Evolutionary conservation across 2,888 invertebrate species (phyloP).

Genomic region (Carcina quercana): DNA sequence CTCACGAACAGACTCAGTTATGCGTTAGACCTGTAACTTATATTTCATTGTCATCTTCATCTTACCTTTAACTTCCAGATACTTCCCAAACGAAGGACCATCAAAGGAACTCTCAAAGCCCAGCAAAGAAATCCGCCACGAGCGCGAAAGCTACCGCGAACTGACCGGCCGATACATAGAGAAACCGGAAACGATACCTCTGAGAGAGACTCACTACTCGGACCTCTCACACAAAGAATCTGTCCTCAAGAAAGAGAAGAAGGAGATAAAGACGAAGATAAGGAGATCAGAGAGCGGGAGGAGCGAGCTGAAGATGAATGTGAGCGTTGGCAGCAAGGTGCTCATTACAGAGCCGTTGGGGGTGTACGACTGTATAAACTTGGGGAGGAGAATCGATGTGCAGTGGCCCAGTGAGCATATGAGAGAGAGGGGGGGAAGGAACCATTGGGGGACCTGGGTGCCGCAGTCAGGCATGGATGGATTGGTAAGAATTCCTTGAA

Average conservation of each 20-base stretch:
- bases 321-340: constrained; percentile 62
- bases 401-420: constrained; percentile 95
- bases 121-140: constrained; percentile 64
- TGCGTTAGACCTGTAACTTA: no score
- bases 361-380: constrained; percentile 93
- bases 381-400: constrained; percentile 93
- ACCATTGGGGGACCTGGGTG: constrained; percentile 91
- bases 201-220: constrained; percentile 52
- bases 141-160: constrained; percentile 63
- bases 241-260: constrained; percentile 40
- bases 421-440: constrained; percentile 89
- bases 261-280: constrained; percentile 59
- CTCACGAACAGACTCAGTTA: no score
- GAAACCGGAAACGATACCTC: constrained; percentile 45
- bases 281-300: constrained; percentile 58
- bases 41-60: no score
- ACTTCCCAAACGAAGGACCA: constrained; percentile 57
- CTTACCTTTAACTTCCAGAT: constrained; percentile 34
- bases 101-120: constrained; percentile 63
- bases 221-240: constrained; percentile 51
- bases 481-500: no score
- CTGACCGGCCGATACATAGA: constrained; percentile 64
- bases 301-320: constrained; percentile 53
- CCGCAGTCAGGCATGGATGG: constrained; percentile 96
- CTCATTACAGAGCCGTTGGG: constrained; percentile 63